These are phyloP conservation scores for Oryzias celebensis DNA, from an alignment of 2,113 vertebrate species.

Conservation along the genomic window DNA sequence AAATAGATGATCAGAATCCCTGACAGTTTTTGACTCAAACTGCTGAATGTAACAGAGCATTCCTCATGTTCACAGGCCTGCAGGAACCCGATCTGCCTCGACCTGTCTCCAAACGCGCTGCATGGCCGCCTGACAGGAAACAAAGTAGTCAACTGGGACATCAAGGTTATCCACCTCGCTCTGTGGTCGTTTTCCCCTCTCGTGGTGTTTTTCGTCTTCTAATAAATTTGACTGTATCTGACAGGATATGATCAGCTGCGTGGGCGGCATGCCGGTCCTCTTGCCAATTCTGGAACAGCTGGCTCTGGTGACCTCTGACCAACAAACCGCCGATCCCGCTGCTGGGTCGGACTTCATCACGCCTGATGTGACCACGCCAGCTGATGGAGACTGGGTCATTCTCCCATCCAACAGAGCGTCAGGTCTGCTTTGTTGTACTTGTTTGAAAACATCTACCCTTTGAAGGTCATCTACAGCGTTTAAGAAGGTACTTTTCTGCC, in stretches of 20 bases:
- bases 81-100: slow-evolving; percentile 92
- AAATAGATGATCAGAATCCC: too few relatives aligned
- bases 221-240: background rate
- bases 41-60: background rate
- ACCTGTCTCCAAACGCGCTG: slow-evolving; percentile 89
- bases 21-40: background rate
- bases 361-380: slow-evolving; percentile 81
- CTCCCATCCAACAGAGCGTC: slow-evolving; percentile 89
- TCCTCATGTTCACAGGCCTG: slow-evolving; percentile 81
- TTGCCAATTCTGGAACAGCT: slow-evolving; percentile 93
- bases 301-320: slow-evolving; percentile 74
- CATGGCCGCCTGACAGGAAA: slow-evolving; percentile 97
- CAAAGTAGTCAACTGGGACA: slow-evolving; percentile 97
- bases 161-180: slow-evolving; percentile 82
- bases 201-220: too few relatives aligned
- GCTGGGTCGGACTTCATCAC: slow-evolving; percentile 75
- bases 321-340: slow-evolving; percentile 63
- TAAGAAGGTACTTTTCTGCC: slow-evolving; percentile 2
- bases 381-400: slow-evolving; percentile 89
- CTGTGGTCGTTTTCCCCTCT: background rate
- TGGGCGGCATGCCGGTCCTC: slow-evolving; percentile 88
- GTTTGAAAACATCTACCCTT: background rate
- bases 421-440: slow-evolving; percentile 70
- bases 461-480: background rate
- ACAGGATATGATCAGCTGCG: slow-evolving; percentile 95